These are phyloP conservation scores for Furnarius figulus DNA, from an alignment of 2,113 vertebrate species.

Conservation along the genomic window DNA sequence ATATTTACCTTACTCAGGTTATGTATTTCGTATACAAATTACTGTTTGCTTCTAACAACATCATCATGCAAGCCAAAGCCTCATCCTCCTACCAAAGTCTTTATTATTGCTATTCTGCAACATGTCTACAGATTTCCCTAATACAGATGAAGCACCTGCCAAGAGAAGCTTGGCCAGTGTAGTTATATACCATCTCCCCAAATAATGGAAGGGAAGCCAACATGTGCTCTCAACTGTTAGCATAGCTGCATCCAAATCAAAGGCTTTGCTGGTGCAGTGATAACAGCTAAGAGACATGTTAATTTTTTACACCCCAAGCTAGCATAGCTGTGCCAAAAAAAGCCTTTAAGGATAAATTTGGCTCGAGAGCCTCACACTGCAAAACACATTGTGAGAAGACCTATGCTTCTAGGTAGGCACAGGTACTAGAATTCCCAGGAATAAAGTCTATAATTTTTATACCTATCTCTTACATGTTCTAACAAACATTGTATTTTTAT, in stretches of 20 bases:
- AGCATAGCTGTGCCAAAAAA: not conserved
- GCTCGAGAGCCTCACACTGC: not conserved
- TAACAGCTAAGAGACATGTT: not conserved
- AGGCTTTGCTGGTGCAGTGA: not conserved
- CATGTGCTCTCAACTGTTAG: constrained; percentile 6
- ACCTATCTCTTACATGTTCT: not conserved
- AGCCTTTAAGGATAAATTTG: not conserved
- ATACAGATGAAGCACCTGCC: constrained; percentile 13
- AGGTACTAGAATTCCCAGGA: not conserved
- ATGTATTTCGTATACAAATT: not conserved
- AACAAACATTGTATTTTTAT: not conserved
- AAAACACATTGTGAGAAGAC: not conserved
- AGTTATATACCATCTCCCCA: not conserved
- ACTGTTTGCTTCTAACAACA: not conserved
- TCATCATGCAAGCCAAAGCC: not conserved
- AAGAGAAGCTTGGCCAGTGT: not conserved
- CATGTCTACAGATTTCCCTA: constrained; percentile 17
- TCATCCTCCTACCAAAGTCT: not conserved
- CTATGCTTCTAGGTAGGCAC: not conserved
- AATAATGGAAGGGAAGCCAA: not conserved
- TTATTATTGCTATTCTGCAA: constrained; percentile 28
- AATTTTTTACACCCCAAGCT: constrained; percentile 3
- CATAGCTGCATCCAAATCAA: constrained; percentile 3
- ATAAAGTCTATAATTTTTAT: not conserved
- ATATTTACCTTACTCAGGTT: not conserved